These are phyloP conservation scores for Uria lomvia DNA, from an alignment of 2,113 vertebrate species.

Conservation along the genomic window DNA sequence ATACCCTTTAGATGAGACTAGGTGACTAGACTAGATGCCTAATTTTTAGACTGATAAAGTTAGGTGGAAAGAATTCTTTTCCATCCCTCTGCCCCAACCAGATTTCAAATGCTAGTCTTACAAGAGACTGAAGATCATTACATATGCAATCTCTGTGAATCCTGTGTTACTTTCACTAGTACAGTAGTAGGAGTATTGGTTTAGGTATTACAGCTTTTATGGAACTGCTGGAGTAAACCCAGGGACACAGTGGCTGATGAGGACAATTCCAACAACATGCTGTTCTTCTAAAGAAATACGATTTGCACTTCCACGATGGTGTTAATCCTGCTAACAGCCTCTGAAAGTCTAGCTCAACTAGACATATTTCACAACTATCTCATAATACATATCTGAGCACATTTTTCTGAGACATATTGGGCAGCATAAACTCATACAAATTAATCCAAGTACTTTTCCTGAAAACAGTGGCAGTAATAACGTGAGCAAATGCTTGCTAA, in stretches of 20 bases:
- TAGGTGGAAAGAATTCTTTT: neutral
- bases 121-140: neutral
- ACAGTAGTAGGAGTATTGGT: neutral
- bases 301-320: neutral
- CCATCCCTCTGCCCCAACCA: neutral
- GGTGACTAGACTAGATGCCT: neutral
- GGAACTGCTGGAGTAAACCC: neutral
- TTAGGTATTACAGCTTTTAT: neutral
- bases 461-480: neutral
- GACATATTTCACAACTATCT: neutral
- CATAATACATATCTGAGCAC: neutral
- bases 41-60: neutral
- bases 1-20: neutral
- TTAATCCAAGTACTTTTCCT: neutral
- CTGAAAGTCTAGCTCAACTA: neutral
- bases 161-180: neutral
- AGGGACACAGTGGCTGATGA: neutral
- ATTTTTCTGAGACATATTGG: neutral
- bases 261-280: neutral
- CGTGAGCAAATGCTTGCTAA: neutral
- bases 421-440: neutral
- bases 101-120: neutral
- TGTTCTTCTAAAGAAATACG: neutral
- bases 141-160: neutral
- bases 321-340: neutral